phyloP scores from a whole-genome alignment of 2,113 vertebrate genomes.

The Sturnira hondurensis region DNA sequence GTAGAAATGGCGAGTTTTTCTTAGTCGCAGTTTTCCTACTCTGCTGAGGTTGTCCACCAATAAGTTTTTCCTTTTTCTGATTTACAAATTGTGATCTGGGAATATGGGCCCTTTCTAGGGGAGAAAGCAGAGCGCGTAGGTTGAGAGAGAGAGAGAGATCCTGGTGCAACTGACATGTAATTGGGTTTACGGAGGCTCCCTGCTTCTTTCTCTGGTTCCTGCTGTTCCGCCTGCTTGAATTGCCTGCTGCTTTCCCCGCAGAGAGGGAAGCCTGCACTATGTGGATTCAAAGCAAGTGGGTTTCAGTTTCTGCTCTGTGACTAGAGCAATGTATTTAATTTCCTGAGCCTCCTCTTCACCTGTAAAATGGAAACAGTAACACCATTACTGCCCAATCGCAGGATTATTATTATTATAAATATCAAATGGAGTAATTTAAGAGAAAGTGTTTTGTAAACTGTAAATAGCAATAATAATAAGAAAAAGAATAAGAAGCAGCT shows the following conservation, averaged over 20 bases:
- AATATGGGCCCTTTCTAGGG: background rate
- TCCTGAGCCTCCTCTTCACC: slow-evolving; percentile 5
- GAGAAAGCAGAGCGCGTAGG: background rate
- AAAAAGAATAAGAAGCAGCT: background rate
- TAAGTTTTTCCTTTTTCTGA: slow-evolving; percentile 22
- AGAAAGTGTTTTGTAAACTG: slow-evolving; percentile 26
- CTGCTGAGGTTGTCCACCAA: background rate
- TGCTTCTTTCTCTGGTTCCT: slow-evolving; percentile 20
- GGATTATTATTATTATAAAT: background rate
- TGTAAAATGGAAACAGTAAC: slow-evolving; percentile 15
- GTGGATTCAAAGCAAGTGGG: background rate
- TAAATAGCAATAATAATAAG: background rate
- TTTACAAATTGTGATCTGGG: slow-evolving; percentile 4
- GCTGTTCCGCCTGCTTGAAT: background rate
- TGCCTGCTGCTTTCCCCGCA: background rate
- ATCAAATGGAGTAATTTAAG: background rate
- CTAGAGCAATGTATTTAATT: background rate
- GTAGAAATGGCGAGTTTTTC: background rate
- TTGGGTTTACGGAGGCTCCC: background rate
- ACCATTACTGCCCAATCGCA: background rate
- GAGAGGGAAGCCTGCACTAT: background rate
- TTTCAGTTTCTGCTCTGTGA: slow-evolving; percentile 12
- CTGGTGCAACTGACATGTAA: background rate
- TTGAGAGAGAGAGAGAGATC: background rate
- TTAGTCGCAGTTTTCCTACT: background rate